phyloP scores from a whole-genome alignment of 1,140 invertebrate genomes.

The Drosophila parvula region DNA sequence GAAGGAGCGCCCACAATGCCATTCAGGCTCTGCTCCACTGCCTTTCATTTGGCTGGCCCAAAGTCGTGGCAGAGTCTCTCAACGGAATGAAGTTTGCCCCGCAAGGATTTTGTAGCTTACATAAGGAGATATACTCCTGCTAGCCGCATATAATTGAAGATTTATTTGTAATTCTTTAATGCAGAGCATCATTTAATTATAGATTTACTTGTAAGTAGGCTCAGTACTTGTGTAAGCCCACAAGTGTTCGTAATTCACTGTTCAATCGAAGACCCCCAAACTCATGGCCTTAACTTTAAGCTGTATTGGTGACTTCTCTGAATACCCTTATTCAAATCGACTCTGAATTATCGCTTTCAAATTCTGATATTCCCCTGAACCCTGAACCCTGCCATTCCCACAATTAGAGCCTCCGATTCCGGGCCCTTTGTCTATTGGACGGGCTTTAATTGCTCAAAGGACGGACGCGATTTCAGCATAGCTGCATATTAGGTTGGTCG shows the following conservation, averaged over 20 bases:
- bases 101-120: constrained; percentile 9
- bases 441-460: constrained; percentile 66
- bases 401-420: constrained; percentile 4
- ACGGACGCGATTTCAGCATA: constrained; percentile 5
- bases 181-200: neutral
- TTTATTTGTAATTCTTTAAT: constrained; percentile 1
- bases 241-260: neutral
- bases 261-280: constrained; percentile 3
- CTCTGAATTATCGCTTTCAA: constrained; percentile 17
- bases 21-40: constrained; percentile 61
- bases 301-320: neutral
- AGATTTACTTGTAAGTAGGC: neutral
- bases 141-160: constrained; percentile 1
- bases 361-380: neutral
- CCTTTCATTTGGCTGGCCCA: constrained; percentile 60
- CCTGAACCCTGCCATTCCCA: neutral
- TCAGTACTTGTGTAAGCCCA: neutral
- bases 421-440: constrained; percentile 40
- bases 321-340: constrained; percentile 6
- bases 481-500: constrained; percentile 48
- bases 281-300: neutral
- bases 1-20: constrained; percentile 29
- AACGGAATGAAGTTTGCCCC: constrained; percentile 8
- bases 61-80: constrained; percentile 53
- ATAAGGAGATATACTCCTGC: neutral